These are phyloP conservation scores for Catonia carolina DNA, from an alignment of 2,888 invertebrate species.

Conservation along the genomic window DNA sequence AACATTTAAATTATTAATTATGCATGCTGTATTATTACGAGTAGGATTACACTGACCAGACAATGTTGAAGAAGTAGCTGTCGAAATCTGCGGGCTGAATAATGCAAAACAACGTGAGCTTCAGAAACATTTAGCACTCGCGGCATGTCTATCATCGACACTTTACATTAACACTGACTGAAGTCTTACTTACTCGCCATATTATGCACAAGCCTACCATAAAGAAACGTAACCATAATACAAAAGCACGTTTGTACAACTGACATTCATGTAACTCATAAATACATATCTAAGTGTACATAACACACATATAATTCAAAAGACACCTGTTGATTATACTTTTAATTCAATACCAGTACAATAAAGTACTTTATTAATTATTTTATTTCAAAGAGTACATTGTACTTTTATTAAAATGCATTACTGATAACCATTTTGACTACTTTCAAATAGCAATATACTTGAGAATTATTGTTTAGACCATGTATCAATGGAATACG, in stretches of 20 bases:
- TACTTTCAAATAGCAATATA: too few species aligned
- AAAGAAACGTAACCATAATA: not conserved
- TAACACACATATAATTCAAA: not conserved
- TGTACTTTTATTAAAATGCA: too few species aligned
- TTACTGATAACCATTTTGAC: too few species aligned
- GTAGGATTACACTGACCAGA: constrained; percentile 4
- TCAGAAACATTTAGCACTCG: constrained; percentile 36
- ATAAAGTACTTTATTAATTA: too few species aligned
- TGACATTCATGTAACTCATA: not conserved
- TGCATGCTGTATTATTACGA: too few species aligned
- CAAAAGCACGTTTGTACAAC: too few species aligned
- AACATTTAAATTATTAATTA: too few species aligned
- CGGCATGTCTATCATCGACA: constrained; percentile 30
- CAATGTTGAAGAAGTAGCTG: constrained; percentile 28
- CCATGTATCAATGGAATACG: too few species aligned
- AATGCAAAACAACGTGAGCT: constrained; percentile 36
- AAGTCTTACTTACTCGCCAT: constrained; percentile 15
- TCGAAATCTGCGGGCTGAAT: constrained; percentile 35
- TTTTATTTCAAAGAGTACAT: too few species aligned
- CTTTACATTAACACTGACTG: constrained; percentile 15
- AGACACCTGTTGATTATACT: not conserved
- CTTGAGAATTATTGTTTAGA: too few species aligned
- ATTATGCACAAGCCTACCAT: not conserved
- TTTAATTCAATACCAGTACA: too few species aligned
- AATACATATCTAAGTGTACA: not conserved